Evolutionary conservation across 2,888 invertebrate species (phyloP).

Genomic region (Papilio gigon): DNA sequence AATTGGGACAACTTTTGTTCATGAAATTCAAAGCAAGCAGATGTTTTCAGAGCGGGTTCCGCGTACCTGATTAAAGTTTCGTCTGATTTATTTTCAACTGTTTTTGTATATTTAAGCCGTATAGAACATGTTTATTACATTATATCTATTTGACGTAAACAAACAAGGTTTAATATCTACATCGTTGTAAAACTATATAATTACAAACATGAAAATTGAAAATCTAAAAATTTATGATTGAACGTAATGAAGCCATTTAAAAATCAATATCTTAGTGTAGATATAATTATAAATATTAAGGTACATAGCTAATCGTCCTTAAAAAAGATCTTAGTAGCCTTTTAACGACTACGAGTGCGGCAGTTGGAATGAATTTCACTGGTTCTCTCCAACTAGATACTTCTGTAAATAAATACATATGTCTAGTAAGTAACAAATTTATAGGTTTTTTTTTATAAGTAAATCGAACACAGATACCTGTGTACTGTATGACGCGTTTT

Average conservation of each 20-base stretch:
- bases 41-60: conserved; percentile 10
- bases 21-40: conserved; percentile 28
- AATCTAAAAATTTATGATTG: no score
- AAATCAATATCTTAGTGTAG: no score
- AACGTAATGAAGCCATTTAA: no score
- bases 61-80: conserved; percentile 21
- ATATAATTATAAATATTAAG: no score
- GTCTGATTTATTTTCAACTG: conserved; percentile 9
- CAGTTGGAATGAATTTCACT: neutral
- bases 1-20: conserved; percentile 24
- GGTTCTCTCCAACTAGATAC: neutral
- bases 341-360: neutral
- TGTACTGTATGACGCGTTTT: neutral
- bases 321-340: no score
- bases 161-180: neutral
- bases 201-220: no score
- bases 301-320: no score
- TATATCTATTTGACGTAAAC: neutral
- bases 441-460: neutral
- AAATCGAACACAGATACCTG: neutral
- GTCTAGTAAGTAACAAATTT: neutral
- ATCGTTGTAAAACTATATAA: no score
- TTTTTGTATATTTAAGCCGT: neutral
- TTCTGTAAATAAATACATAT: neutral
- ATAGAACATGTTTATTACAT: conserved; percentile 1